A percentile compares a stretch with the other conserved stretches of the same genome.
Evolutionary conservation across 1,140 invertebrate genomes (phyloP).

Genomic region (Uloborus diversus): DNA sequence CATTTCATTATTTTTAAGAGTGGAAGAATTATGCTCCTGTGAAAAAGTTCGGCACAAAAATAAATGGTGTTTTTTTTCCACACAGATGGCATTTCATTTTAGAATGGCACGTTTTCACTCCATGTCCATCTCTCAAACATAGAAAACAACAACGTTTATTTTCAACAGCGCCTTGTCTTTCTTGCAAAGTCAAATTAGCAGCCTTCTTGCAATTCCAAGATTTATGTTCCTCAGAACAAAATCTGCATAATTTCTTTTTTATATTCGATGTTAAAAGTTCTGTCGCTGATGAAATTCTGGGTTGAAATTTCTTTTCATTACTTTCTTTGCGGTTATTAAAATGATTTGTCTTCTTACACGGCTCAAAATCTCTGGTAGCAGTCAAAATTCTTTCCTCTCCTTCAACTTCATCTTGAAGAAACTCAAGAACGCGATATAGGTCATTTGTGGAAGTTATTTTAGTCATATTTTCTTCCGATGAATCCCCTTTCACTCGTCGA

Average conservation of each 20-base stretch:
- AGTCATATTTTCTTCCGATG: neutral
- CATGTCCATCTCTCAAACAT: neutral
- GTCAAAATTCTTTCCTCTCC: neutral
- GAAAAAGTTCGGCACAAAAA: neutral
- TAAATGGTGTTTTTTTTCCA: neutral
- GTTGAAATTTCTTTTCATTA: neutral
- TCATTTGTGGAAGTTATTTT: neutral
- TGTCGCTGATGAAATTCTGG: neutral
- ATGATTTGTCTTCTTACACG: neutral
- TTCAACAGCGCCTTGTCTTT: neutral
- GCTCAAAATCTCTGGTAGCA: neutral
- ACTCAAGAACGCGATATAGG: neutral
- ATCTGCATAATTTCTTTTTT: neutral
- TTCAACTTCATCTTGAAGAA: constrained; percentile 14
- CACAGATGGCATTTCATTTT: neutral
- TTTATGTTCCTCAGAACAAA: neutral
- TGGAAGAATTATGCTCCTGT: neutral
- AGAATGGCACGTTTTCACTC: neutral
- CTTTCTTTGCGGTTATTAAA: neutral
- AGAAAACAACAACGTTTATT: constrained; percentile 9
- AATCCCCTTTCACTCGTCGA: neutral
- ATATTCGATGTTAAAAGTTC: neutral
- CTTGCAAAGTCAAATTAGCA: neutral
- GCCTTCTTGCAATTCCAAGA: neutral
- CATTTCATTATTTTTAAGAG: neutral